A percentile compares a stretch with the other conserved stretches of the same genome.
Conservation (phyloP, 2,113 vertebrate species). For the Microcebus murinus region DNA sequence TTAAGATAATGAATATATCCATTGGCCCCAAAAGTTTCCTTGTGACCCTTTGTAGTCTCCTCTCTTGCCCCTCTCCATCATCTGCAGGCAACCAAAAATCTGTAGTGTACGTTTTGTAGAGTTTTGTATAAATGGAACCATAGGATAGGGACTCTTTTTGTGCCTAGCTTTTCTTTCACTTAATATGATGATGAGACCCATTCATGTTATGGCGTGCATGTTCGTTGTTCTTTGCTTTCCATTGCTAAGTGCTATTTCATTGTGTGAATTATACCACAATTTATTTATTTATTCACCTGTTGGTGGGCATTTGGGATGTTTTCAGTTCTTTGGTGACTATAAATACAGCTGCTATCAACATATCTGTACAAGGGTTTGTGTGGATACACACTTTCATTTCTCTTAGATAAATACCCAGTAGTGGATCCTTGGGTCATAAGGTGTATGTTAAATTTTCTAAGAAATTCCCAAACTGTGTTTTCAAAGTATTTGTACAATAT, state of each 20-base stretch:
- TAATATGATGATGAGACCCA: neutral
- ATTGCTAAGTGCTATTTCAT: neutral
- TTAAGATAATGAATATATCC: neutral
- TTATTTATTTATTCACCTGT: neutral
- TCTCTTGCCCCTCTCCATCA: neutral
- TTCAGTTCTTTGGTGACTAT: neutral
- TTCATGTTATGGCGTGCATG: neutral
- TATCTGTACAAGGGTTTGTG: neutral
- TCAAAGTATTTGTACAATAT: neutral
- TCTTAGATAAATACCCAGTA: neutral
- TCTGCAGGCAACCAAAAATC: neutral
- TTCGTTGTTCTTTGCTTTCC: neutral
- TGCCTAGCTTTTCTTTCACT: neutral
- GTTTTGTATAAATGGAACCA: conserved; percentile 15
- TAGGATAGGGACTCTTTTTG: neutral
- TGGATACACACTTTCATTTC: neutral
- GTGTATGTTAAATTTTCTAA: conserved; percentile 27
- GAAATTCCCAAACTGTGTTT: conserved; percentile 14
- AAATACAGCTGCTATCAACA: neutral
- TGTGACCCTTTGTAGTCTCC: neutral
- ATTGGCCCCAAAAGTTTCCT: neutral
- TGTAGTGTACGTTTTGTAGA: neutral
- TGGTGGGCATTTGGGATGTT: neutral
- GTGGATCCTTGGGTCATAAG: neutral
- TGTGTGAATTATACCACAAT: neutral